Evolutionary conservation across 2,797 vertebrate genomes (phyloP), one percentile per base, ranked within the genome.

Genomic region (Natrix natrix): DNA sequence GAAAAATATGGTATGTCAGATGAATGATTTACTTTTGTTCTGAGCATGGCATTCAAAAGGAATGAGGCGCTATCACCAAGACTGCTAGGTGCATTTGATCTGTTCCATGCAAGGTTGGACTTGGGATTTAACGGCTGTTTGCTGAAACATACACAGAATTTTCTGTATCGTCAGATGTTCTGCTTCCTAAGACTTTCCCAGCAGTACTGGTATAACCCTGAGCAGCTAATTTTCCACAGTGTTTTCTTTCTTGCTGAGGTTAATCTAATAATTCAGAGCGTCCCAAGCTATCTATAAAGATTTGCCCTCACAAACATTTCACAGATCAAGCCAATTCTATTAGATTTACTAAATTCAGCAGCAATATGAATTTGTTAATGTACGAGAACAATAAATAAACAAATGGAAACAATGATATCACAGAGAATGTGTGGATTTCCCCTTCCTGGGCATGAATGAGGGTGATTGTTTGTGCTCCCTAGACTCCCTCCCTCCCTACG

Each of bases 391-490:
- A 22, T 22, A 88, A 74, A 56, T 55, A 83, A 88, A 69, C 37
- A 92, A 61, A 54, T 92, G 56, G 92, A 92, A 90, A 92, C 92
- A 92, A 86, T 90, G 88, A 92, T 61, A 92, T 90, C 92, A 92
- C 52, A 93, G 37, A 57, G 37, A 93, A 57, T 28, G 26, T 87
- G 89, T 90, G 89, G 92, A 90, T 93, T 93, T 92, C 59, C 92
- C 88, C 43, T 86, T 89, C 88, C 57, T 90, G 32, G 56, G 7
- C 52, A 48, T 90, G 89, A 93, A 92, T 86, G 59, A 90, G 14
- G 20, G 7, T 11, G 28, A 92, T 86, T 92, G 74, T 90, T 90
- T 92, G 88, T 86, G 8, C 63, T 61, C 16, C 20, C 32, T 13
- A 86, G 74, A 32, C 48, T 78, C 17, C 61, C 2, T 20, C 48